phyloP scores from a whole-genome alignment of 1,140 invertebrate species.

The Macrotrachela quadricornifera region DNA sequence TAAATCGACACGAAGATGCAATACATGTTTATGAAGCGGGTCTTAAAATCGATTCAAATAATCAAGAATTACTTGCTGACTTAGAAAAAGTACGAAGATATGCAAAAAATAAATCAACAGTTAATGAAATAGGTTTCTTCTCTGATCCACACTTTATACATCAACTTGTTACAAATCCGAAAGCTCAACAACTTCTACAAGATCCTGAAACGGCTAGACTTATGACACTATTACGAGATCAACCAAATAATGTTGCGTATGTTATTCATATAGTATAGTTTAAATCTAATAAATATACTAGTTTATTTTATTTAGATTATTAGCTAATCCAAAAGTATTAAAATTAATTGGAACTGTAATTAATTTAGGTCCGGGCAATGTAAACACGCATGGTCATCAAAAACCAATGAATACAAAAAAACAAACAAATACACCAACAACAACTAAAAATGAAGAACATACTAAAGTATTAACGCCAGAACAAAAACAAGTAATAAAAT shows the following conservation, averaged over 20 bases:
- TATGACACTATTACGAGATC: conserved; percentile 39
- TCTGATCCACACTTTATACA: conserved; percentile 35
- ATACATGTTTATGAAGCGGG: conserved; percentile 51
- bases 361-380: not conserved
- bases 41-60: conserved; percentile 51
- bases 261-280: conserved; percentile 10
- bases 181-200: conserved; percentile 44
- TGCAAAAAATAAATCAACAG: not conserved
- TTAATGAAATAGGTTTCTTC: conserved; percentile 28
- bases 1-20: conserved; percentile 47
- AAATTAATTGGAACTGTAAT: conserved; percentile 3
- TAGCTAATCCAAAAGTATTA: conserved; percentile 5
- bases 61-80: conserved; percentile 48
- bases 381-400: not conserved
- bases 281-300: not conserved
- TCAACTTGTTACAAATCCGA: conserved; percentile 46
- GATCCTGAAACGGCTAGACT: conserved; percentile 50
- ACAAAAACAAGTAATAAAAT: not conserved
- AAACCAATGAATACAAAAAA: too few species aligned
- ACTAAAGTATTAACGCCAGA: too few species aligned
- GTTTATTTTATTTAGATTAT: not conserved
- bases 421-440: too few species aligned
- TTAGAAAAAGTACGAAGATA: conserved; percentile 21
- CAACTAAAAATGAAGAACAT: too few species aligned
- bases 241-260: conserved; percentile 38